Conservation (phyloP, 1,140 invertebrate genomes). For the Zaprionus vittiger region DNA sequence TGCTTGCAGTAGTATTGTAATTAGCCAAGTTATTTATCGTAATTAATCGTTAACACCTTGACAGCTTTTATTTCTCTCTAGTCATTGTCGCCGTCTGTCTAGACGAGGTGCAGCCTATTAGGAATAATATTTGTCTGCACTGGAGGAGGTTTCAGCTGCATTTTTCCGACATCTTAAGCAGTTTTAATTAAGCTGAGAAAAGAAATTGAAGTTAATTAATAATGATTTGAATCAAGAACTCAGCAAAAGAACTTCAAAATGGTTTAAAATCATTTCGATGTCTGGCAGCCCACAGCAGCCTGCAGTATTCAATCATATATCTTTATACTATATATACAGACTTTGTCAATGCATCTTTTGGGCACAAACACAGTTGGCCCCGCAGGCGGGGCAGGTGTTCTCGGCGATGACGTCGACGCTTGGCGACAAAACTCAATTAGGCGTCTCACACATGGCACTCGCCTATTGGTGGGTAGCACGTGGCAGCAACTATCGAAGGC, state of each 20-base stretch:
- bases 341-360: constrained; percentile 38
- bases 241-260: constrained; percentile 10
- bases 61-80: constrained; percentile 20
- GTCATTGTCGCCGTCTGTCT: constrained; percentile 35
- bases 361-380: constrained; percentile 16
- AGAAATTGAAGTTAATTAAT: constrained; percentile 21
- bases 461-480: constrained; percentile 17
- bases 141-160: not conserved
- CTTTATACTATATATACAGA: constrained; percentile 16
- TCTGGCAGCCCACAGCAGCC: constrained; percentile 24
- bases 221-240: not conserved
- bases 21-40: constrained; percentile 26
- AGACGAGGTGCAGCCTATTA: constrained; percentile 43
- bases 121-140: constrained; percentile 1
- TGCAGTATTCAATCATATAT: constrained; percentile 32
- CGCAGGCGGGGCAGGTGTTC: constrained; percentile 9
- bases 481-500: constrained; percentile 19
- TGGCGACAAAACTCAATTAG: constrained; percentile 47
- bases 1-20: constrained; percentile 13
- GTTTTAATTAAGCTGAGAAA: constrained; percentile 29
- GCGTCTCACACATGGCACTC: constrained; percentile 34
- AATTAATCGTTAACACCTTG: constrained; percentile 31
- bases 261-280: constrained; percentile 7
- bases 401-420: not conserved
- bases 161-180: constrained; percentile 35